These are phyloP conservation scores for Drosophila repletoides DNA, from an alignment of 1,140 invertebrate species.

Conservation along the genomic window DNA sequence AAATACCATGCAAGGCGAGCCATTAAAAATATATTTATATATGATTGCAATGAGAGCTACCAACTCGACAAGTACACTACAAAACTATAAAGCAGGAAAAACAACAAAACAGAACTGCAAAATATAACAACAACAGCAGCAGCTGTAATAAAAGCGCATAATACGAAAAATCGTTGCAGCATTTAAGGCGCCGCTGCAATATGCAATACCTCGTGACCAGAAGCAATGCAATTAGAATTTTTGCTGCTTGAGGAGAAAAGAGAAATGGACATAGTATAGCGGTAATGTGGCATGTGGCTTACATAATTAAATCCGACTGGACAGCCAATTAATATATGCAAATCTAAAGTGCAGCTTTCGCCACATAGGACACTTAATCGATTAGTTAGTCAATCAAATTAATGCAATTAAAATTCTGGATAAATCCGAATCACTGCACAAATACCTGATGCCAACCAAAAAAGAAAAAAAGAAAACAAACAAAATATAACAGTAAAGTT, in stretches of 20 bases:
- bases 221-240: constrained; percentile 30
- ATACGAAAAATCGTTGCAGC: constrained; percentile 38
- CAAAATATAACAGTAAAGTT: too few relatives aligned
- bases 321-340: constrained; percentile 6
- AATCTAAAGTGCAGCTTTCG: background rate
- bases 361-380: background rate
- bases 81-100: constrained; percentile 34
- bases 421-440: background rate
- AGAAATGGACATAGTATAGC: background rate
- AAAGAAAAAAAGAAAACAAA: too few relatives aligned
- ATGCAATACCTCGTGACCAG: constrained; percentile 15
- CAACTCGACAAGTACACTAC: constrained; percentile 61
- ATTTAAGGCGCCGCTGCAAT: constrained; percentile 27
- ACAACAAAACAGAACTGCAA: constrained; percentile 37
- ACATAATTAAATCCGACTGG: constrained; percentile 7
- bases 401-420: background rate
- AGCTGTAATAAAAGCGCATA: constrained; percentile 34
- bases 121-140: constrained; percentile 21
- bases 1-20: constrained; percentile 33
- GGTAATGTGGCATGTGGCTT: background rate
- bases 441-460: background rate
- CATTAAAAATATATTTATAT: constrained; percentile 52
- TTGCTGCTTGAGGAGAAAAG: background rate
- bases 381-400: constrained; percentile 11
- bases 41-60: constrained; percentile 57